phyloP scores from a whole-genome alignment of 2,113 vertebrate species.

The Amazona vittata region DNA sequence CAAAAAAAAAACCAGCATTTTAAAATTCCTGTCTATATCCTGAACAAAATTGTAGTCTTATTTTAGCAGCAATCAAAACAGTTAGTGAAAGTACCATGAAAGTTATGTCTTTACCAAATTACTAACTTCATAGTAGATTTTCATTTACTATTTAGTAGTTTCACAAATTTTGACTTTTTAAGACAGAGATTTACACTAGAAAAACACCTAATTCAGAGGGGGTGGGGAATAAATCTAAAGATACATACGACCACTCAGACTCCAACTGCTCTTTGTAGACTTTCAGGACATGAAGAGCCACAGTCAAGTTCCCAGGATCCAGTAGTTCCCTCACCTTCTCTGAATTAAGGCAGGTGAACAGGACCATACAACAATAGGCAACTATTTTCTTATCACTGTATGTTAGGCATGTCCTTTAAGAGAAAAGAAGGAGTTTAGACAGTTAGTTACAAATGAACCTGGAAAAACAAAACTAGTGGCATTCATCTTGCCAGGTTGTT shows the following conservation, averaged over 20 bases:
- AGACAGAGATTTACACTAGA: not conserved
- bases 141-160: not conserved
- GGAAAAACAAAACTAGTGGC: not conserved
- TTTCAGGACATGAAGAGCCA: conserved; percentile 80
- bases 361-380: conserved; percentile 87
- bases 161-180: not conserved
- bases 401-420: conserved; percentile 78
- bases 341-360: conserved; percentile 87
- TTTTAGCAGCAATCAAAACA: not conserved
- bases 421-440: not conserved
- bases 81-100: not conserved
- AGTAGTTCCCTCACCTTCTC: conserved; percentile 80
- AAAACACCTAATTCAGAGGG: not conserved
- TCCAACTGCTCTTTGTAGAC: conserved; percentile 83
- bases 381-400: conserved; percentile 83
- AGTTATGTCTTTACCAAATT: not conserved
- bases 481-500: not conserved
- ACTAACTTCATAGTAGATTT: not conserved
- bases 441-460: not conserved
- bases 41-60: not conserved
- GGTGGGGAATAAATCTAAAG: not conserved
- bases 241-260: conserved; percentile 91
- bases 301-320: conserved; percentile 72
- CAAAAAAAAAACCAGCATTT: not conserved
- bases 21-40: not conserved